Evolutionary conservation across 23 tunicate genomes (phyloP).

Genomic region (Styela clava): DNA sequence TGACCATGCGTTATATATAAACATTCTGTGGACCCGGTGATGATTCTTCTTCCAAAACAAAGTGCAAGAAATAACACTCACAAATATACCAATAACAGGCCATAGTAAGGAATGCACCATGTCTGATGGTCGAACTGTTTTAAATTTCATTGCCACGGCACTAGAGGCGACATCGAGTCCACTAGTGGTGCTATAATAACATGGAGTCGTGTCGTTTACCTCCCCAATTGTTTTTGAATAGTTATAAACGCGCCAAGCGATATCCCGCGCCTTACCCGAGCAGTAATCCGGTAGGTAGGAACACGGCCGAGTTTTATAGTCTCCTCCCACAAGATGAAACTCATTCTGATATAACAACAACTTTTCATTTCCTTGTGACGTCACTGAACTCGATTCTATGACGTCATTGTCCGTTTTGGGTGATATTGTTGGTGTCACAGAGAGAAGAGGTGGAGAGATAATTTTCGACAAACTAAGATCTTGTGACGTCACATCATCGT

Average conservation of each 20-base stretch:
- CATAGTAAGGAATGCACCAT: slow-evolving; percentile 38
- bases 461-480: neutral
- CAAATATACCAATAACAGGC: slow-evolving; percentile 53
- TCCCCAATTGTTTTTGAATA: slow-evolving; percentile 36
- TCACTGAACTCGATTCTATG: slow-evolving; percentile 6
- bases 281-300: slow-evolving; percentile 66
- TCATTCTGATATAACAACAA: slow-evolving; percentile 69
- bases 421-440: slow-evolving; percentile 6
- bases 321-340: slow-evolving; percentile 54
- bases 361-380: neutral
- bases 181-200: slow-evolving; percentile 32
- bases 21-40: slow-evolving; percentile 60
- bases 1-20: slow-evolving; percentile 90
- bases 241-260: slow-evolving; percentile 25
- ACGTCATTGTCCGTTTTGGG: neutral
- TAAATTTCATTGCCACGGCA: slow-evolving; percentile 31
- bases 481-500: neutral
- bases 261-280: slow-evolving; percentile 12
- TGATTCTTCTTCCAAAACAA: slow-evolving; percentile 78
- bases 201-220: slow-evolving; percentile 43
- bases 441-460: neutral
- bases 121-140: slow-evolving; percentile 5
- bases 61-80: slow-evolving; percentile 44
- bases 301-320: slow-evolving; percentile 54
- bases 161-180: slow-evolving; percentile 1